phyloP scores from a whole-genome alignment of 2,797 vertebrate genomes.

The Microctenopoma stevenorrisi region DNA sequence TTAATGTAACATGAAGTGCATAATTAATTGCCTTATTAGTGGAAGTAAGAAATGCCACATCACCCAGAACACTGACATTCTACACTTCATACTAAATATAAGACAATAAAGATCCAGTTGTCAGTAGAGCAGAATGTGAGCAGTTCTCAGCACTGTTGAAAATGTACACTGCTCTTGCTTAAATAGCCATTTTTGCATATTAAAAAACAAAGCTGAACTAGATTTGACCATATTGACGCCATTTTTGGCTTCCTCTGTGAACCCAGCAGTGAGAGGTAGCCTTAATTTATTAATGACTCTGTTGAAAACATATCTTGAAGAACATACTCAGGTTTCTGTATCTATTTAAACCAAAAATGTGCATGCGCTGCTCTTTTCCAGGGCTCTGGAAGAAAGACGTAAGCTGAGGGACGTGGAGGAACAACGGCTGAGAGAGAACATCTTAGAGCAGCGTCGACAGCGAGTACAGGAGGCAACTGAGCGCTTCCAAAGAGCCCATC shows the following conservation, averaged over 20 bases:
- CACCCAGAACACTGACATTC: neutral
- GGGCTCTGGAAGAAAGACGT: conserved; percentile 88
- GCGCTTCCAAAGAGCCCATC: conserved; percentile 88
- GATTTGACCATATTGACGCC: conserved; percentile 12
- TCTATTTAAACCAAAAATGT: conserved; percentile 43
- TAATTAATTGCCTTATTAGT: neutral
- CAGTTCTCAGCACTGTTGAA: neutral
- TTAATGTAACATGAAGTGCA: neutral
- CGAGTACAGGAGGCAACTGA: conserved; percentile 90
- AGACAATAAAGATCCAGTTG: neutral
- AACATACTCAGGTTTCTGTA: conserved; percentile 68
- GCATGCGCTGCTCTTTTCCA: conserved; percentile 54
- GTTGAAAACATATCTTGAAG: conserved; percentile 63
- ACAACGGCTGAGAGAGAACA: conserved; percentile 83
- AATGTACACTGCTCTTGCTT: neutral
- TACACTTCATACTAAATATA: neutral
- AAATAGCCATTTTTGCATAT: neutral
- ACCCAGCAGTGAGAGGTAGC: conserved; percentile 18
- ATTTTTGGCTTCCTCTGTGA: conserved; percentile 27
- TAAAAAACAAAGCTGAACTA: conserved; percentile 3
- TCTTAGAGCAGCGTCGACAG: conserved; percentile 89
- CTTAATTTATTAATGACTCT: conserved; percentile 76
- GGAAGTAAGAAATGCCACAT: neutral
- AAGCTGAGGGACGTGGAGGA: conserved; percentile 88
- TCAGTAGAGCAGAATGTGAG: neutral